Evolutionary conservation across 2,888 invertebrate species (phyloP).

Genomic region (Steinernema scapterisci): DNA sequence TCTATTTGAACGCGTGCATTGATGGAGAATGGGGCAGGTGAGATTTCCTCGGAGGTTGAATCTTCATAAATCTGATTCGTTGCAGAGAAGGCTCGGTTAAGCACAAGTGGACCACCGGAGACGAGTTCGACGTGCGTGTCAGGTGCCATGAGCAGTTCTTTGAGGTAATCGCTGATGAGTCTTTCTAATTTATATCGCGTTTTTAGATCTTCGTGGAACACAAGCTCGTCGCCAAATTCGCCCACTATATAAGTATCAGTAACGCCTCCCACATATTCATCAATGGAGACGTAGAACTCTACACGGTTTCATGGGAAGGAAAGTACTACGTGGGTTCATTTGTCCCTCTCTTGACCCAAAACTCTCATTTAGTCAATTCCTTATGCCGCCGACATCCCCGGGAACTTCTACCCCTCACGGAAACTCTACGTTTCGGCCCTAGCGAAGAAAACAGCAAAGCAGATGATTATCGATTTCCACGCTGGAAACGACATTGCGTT

Average conservation of each 20-base stretch:
- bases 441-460: slow-evolving; percentile 54
- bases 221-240: slow-evolving; percentile 63
- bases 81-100: slow-evolving; percentile 56
- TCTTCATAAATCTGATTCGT: neutral
- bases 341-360: slow-evolving; percentile 1
- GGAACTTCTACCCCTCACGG: slow-evolving; percentile 61
- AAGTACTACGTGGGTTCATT: slow-evolving; percentile 58
- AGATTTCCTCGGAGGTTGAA: neutral
- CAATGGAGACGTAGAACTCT: slow-evolving; percentile 59
- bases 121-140: slow-evolving; percentile 66
- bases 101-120: slow-evolving; percentile 53
- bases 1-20: slow-evolving; percentile 64
- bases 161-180: slow-evolving; percentile 43
- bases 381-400: slow-evolving; percentile 66
- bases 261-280: slow-evolving; percentile 60
- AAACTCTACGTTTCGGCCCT: slow-evolving; percentile 56
- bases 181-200: neutral
- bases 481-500: slow-evolving; percentile 63
- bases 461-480: slow-evolving; percentile 60
- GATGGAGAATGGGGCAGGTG: slow-evolving; percentile 65
- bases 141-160: slow-evolving; percentile 63
- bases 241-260: slow-evolving; percentile 52
- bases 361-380: slow-evolving; percentile 63
- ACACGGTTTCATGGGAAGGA: slow-evolving; percentile 64
- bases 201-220: slow-evolving; percentile 63